Conservation (phyloP, 2,113 vertebrate species). For the Indicator maculatus region DNA sequence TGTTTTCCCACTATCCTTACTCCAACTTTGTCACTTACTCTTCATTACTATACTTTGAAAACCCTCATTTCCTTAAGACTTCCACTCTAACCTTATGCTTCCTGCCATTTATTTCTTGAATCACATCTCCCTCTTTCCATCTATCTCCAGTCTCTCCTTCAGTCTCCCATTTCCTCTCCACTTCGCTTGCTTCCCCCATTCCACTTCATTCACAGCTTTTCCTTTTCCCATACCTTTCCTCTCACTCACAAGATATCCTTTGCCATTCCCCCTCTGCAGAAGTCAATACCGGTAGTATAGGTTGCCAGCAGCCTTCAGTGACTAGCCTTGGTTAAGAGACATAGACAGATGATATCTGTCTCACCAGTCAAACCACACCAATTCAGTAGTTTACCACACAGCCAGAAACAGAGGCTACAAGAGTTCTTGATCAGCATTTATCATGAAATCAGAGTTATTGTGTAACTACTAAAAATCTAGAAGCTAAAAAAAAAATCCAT, state of each 20-base stretch:
- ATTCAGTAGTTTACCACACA: neutral
- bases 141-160: neutral
- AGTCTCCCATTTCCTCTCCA: neutral
- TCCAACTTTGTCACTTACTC: neutral
- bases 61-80: neutral
- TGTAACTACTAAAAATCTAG: neutral
- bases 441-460: neutral
- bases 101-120: neutral
- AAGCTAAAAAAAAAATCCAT: neutral
- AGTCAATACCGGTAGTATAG: neutral
- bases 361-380: neutral
- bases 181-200: neutral
- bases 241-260: neutral
- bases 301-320: neutral
- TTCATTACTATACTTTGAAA: neutral
- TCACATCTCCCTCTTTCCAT: neutral
- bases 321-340: neutral
- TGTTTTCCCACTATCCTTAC: neutral
- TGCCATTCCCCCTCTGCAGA: neutral
- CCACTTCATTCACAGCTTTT: neutral
- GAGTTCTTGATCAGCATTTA: neutral
- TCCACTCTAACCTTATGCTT: neutral
- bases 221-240: neutral
- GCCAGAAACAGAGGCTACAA: neutral
- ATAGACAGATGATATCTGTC: neutral